Percentiles rank a stretch among this genome's conserved stretches.
These are phyloP conservation scores for Champsocephalus gunnari DNA, from an alignment of 2,797 vertebrate genomes.

Conservation along the genomic window DNA sequence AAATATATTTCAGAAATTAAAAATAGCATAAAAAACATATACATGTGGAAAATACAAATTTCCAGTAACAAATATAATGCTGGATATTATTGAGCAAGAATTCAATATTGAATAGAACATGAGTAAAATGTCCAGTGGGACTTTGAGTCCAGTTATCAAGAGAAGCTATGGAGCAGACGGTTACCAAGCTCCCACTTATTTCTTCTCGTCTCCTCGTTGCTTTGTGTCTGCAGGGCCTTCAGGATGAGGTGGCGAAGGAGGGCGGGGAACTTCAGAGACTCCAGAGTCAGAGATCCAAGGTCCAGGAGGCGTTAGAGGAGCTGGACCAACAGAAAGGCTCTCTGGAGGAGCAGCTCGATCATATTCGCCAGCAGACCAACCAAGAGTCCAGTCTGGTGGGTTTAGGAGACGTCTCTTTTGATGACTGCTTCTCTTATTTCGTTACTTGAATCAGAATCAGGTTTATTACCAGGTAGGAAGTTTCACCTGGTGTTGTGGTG, in stretches of 20 bases:
- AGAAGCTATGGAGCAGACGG: too few relatives aligned
- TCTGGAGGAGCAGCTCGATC: slow-evolving; percentile 92
- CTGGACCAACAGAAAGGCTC: slow-evolving; percentile 93
- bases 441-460: neutral
- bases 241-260: slow-evolving; percentile 93
- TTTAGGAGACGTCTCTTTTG: neutral
- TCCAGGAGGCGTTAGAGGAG: slow-evolving; percentile 92
- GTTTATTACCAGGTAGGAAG: too few relatives aligned
- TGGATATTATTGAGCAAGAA: too few relatives aligned
- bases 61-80: too few relatives aligned
- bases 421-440: neutral
- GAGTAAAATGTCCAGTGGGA: too few relatives aligned
- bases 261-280: slow-evolving; percentile 90
- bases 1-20: too few relatives aligned
- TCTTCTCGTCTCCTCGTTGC: neutral
- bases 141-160: too few relatives aligned
- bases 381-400: slow-evolving; percentile 92
- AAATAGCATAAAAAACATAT: too few relatives aligned
- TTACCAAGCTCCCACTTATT: neutral
- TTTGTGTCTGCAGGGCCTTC: slow-evolving; percentile 87
- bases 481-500: too few relatives aligned
- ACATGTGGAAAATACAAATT: too few relatives aligned
- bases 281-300: slow-evolving; percentile 92
- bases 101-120: too few relatives aligned
- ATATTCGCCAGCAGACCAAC: slow-evolving; percentile 91